A percentile compares a stretch with the other conserved stretches of the same genome.
Conservation (phyloP, 2,113 vertebrate species). For the Desmodus rotundus region DNA sequence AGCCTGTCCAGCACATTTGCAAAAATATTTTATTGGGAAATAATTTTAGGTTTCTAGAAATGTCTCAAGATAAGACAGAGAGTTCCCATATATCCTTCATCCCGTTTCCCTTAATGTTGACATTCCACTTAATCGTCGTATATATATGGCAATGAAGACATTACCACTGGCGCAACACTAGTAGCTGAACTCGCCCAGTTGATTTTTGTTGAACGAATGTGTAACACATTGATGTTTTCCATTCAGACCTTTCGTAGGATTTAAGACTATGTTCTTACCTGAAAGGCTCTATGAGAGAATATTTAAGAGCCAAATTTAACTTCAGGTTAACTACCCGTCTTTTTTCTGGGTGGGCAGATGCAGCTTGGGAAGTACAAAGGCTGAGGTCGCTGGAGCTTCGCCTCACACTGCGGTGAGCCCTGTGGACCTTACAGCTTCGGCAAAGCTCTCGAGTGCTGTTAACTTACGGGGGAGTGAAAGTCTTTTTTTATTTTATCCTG, state of each 20-base stretch:
- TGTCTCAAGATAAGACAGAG: not conserved
- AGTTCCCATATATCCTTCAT: not conserved
- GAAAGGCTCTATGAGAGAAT: not conserved
- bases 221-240: not conserved
- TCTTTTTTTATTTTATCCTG: not conserved
- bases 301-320: not conserved
- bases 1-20: not conserved
- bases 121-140: not conserved
- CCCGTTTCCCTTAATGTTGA: not conserved
- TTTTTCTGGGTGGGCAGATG: not conserved
- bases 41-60: not conserved
- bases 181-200: not conserved
- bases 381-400: not conserved
- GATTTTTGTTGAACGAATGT: not conserved
- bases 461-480: not conserved
- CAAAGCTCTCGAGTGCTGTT: not conserved
- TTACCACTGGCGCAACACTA: not conserved
- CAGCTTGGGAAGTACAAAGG: not conserved
- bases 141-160: not conserved
- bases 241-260: not conserved
- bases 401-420: not conserved
- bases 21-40: constrained; percentile 6
- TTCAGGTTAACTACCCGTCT: not conserved
- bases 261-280: not conserved
- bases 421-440: not conserved